Evolutionary conservation across 2,797 vertebrate species (phyloP).

Genomic region (Clamator glandarius): DNA sequence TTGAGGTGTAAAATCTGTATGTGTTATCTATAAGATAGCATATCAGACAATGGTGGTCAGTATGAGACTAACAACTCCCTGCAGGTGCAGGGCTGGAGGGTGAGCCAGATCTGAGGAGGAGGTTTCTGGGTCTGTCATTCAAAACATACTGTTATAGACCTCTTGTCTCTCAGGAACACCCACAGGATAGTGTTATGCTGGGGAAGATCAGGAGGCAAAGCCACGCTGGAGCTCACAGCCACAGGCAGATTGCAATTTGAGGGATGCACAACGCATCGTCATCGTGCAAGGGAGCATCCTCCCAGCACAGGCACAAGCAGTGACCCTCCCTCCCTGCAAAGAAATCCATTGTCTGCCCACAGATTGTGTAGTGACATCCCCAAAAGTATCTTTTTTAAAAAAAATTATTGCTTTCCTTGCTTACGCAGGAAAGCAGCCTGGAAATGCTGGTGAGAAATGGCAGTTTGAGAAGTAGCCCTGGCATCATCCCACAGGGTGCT

Average conservation of each 20-base stretch:
- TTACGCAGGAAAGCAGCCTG: neutral
- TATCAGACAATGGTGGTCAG: neutral
- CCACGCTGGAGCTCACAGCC: neutral
- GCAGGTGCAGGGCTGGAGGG: neutral
- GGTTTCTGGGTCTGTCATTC: neutral
- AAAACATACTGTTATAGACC: rapidly evolving
- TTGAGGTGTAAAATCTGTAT: neutral
- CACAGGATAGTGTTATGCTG: rapidly evolving
- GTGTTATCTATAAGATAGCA: neutral
- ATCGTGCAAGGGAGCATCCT: neutral
- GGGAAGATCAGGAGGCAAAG: neutral
- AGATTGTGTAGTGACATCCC: neutral
- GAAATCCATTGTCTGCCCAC: neutral
- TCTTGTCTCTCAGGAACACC: neutral
- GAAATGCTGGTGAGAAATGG: neutral
- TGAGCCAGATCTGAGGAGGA: neutral
- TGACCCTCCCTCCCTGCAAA: too few relatives aligned
- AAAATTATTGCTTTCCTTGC: neutral
- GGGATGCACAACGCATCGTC: rapidly evolving
- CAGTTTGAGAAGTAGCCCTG: neutral
- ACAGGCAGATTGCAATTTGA: rapidly evolving
- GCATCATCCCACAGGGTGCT: neutral
- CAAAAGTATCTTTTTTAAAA: neutral
- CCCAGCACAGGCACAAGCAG: rapidly evolving
- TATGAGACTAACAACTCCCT: neutral